phyloP scores from a whole-genome alignment of 2,888 invertebrate species.

The Phortica okadai region DNA sequence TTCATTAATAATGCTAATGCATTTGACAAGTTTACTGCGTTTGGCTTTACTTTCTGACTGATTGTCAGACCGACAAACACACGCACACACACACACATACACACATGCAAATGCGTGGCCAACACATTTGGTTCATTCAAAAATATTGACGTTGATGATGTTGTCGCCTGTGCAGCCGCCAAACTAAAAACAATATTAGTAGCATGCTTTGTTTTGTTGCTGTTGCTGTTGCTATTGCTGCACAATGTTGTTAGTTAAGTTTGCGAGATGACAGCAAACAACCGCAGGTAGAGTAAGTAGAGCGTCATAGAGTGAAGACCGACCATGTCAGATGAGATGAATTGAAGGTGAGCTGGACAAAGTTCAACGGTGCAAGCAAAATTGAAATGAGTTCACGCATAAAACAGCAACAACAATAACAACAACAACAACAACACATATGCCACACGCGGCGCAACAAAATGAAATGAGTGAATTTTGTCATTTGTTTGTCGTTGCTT shows the following conservation, averaged over 20 bases:
- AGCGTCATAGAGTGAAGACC: neutral
- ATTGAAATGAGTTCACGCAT: constrained; percentile 63
- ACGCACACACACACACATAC: too few species aligned
- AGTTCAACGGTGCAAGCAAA: constrained; percentile 43
- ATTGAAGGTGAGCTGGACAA: constrained; percentile 2
- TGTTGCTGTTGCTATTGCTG: neutral
- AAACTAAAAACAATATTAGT: constrained; percentile 2
- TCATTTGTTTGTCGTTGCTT: constrained; percentile 49
- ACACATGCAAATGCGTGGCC: too few species aligned
- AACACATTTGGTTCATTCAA: neutral
- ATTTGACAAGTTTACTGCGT: neutral
- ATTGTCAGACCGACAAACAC: neutral
- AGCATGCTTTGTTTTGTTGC: neutral
- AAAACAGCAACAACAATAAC: constrained; percentile 40
- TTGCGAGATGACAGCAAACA: constrained; percentile 14
- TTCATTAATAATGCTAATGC: constrained; percentile 13
- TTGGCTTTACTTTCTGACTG: neutral
- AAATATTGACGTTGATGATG: neutral
- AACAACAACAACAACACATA: constrained; percentile 10
- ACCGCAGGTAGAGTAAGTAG: constrained; percentile 8
- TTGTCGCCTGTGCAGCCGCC: neutral
- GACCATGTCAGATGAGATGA: neutral
- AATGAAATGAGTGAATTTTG: constrained; percentile 32
- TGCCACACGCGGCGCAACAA: neutral
- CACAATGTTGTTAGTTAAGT: constrained; percentile 1